Percentiles rank a stretch among this genome's conserved stretches.
Evolutionary conservation across 2,888 invertebrate genomes (phyloP).

Genomic region (Leptopilina myrica): DNA sequence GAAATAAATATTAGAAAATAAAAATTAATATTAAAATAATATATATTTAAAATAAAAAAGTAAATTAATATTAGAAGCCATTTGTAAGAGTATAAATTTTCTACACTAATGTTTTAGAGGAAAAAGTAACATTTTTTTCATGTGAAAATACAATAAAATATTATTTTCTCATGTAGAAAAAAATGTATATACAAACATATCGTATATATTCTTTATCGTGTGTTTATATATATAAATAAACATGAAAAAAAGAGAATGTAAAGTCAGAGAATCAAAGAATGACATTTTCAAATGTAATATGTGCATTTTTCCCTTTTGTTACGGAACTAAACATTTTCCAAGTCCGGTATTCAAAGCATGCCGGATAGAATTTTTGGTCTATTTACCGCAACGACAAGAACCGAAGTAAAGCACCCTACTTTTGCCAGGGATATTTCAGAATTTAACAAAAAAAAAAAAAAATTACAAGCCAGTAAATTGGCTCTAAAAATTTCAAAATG

Average conservation of each 20-base stretch:
- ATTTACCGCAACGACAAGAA: constrained; percentile 41
- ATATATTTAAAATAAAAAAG: too few species aligned
- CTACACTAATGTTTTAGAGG: too few species aligned
- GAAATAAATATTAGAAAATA: too few species aligned
- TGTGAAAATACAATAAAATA: too few species aligned
- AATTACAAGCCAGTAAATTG: neutral
- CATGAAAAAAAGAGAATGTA: neutral
- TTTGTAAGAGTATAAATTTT: too few species aligned
- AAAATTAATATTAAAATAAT: too few species aligned
- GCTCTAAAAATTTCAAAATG: neutral
- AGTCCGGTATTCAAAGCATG: constrained; percentile 44
- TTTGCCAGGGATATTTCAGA: neutral
- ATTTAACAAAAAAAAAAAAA: neutral
- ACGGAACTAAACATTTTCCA: constrained; percentile 43
- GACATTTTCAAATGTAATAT: constrained; percentile 43
- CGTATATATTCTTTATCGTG: neutral
- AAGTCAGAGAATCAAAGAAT: constrained; percentile 21
- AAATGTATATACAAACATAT: too few species aligned
- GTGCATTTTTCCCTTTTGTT: constrained; percentile 46
- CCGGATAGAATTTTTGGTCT: constrained; percentile 43
- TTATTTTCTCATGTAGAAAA: too few species aligned
- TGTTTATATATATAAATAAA: neutral
- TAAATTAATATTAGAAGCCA: too few species aligned
- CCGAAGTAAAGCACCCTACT: constrained; percentile 22
- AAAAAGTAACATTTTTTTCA: too few species aligned